Conservation (phyloP, 2,797 vertebrate species). For the Coracias cyanogaster region DNA sequence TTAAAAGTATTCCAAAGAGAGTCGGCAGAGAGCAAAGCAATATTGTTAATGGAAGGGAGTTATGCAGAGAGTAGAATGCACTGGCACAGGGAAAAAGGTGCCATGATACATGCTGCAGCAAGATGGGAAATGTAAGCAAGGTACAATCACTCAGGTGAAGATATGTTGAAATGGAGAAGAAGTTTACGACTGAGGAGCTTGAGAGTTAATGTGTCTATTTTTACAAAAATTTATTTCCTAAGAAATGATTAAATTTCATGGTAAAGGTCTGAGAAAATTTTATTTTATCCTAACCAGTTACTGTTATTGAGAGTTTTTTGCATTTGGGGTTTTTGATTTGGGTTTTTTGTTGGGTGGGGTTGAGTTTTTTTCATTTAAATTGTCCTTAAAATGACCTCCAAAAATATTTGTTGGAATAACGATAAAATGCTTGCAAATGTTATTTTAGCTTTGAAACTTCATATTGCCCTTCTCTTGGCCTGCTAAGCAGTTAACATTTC, state of each 20-base stretch:
- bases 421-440: neutral
- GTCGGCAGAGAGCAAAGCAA: too few species aligned
- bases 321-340: neutral
- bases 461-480: neutral
- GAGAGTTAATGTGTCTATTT: neutral
- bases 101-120: neutral
- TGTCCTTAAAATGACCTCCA: neutral
- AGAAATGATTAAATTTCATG: neutral
- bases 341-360: accelerated
- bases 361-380: neutral
- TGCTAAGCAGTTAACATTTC: neutral
- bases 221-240: neutral
- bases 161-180: neutral
- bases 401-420: neutral
- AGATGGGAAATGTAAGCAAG: neutral
- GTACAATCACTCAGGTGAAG: neutral
- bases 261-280: neutral
- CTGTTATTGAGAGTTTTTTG: neutral
- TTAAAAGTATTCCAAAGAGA: neutral
- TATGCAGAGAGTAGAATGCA: neutral
- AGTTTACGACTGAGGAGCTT: neutral
- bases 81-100: neutral
- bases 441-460: neutral
- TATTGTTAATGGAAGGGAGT: neutral
- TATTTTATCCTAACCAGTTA: neutral